These are phyloP conservation scores for Lasioglossum lativentre DNA, from an alignment of 2,888 invertebrate genomes.

Conservation along the genomic window DNA sequence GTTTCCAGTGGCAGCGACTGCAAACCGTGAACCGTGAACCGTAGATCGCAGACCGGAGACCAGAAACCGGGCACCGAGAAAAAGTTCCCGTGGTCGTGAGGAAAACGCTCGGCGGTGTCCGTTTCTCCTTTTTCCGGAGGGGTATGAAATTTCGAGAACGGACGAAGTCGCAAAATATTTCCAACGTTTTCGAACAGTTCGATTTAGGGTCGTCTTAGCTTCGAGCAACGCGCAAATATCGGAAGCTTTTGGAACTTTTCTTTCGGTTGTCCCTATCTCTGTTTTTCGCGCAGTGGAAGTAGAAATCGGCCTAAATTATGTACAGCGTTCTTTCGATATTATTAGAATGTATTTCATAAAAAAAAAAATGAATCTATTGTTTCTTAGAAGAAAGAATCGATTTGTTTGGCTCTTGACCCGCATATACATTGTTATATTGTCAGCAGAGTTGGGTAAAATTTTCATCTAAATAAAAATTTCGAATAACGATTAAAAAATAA, in stretches of 20 bases:
- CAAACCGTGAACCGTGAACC: neutral
- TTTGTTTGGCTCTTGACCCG: too few species aligned
- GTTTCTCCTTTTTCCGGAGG: neutral
- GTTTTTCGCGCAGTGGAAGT: neutral
- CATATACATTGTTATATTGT: too few species aligned
- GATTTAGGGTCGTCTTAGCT: neutral
- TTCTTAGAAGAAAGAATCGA: too few species aligned
- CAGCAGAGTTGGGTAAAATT: too few species aligned
- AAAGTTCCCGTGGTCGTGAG: constrained; percentile 21
- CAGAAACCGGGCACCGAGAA: neutral
- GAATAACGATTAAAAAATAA: too few species aligned
- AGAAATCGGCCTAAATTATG: neutral
- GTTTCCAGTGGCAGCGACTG: constrained; percentile 29
- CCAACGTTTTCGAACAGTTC: neutral
- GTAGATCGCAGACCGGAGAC: neutral
- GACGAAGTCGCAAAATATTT: constrained; percentile 25
- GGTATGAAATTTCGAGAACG: neutral
- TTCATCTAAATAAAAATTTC: too few species aligned
- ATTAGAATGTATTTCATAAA: too few species aligned
- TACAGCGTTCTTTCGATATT: too few species aligned
- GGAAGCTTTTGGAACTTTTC: neutral
- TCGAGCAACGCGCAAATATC: too few species aligned
- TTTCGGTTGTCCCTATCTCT: neutral
- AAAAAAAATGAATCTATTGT: too few species aligned
- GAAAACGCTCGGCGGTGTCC: neutral